Percentiles rank a stretch among this genome's conserved stretches.
Conservation (phyloP, 2,113 vertebrate species). For the Amblyopsis rosae region DNA sequence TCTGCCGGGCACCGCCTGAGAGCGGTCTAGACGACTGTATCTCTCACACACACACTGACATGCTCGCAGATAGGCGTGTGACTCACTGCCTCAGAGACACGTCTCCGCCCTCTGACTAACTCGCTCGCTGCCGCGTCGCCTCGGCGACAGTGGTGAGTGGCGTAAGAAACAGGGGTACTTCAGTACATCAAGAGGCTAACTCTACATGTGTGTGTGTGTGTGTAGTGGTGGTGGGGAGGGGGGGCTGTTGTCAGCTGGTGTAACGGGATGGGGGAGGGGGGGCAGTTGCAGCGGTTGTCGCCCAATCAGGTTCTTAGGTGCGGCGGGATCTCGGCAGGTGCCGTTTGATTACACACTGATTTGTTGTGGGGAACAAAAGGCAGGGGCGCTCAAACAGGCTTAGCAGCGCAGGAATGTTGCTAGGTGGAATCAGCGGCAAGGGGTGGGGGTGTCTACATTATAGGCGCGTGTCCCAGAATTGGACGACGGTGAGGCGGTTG, state of each 20-base stretch:
- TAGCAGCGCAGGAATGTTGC: slow-evolving; percentile 53
- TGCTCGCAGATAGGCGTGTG: slow-evolving; percentile 35
- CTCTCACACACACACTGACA: slow-evolving; percentile 35
- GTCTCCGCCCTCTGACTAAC: slow-evolving; percentile 26
- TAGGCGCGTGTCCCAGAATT: slow-evolving; percentile 62
- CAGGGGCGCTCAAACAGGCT: slow-evolving; percentile 9
- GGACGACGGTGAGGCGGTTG: slow-evolving; percentile 60
- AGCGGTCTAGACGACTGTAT: slow-evolving; percentile 38
- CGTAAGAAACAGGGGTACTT: slow-evolving; percentile 16
- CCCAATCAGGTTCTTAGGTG: too few species aligned
- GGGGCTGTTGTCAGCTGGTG: not conserved
- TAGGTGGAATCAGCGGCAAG: slow-evolving; percentile 39
- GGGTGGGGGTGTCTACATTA: slow-evolving; percentile 42
- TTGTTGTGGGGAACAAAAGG: not conserved
- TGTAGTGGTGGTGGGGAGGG: too few species aligned
- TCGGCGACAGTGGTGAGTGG: slow-evolving; percentile 37
- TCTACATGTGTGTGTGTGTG: too few species aligned
- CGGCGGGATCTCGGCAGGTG: too few species aligned
- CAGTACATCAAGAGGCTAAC: not conserved
- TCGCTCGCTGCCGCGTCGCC: slow-evolving; percentile 36
- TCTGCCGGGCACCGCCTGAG: slow-evolving; percentile 48
- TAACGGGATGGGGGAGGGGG: not conserved
- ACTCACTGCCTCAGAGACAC: slow-evolving; percentile 42
- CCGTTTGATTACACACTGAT: too few species aligned
- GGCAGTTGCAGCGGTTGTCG: not conserved